These are phyloP conservation scores for Babyrousa celebensis DNA, from an alignment of 2,797 vertebrate species.

Conservation along the genomic window DNA sequence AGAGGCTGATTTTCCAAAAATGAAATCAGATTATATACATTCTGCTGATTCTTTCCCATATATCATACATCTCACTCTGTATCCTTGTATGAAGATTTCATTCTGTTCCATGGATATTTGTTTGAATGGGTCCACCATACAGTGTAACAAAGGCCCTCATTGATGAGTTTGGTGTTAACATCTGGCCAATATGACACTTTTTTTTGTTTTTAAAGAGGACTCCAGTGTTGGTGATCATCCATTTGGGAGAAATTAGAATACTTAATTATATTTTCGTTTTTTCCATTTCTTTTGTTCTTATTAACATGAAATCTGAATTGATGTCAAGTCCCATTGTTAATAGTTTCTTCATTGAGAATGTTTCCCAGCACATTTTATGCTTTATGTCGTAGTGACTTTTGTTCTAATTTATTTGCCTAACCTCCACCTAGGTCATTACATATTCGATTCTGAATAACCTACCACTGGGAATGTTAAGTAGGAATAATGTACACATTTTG, in stretches of 20 bases:
- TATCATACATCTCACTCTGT: background rate
- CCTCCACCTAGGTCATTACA: background rate
- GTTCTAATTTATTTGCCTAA: background rate
- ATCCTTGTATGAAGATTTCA: background rate
- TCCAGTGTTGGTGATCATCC: background rate
- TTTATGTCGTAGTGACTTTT: background rate
- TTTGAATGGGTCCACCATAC: background rate
- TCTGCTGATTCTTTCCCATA: background rate
- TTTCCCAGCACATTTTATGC: constrained; percentile 18
- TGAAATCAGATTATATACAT: constrained; percentile 21
- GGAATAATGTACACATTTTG: background rate
- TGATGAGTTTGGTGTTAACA: constrained; percentile 31
- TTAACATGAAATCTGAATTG: constrained; percentile 22
- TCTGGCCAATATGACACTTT: background rate
- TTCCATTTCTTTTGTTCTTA: background rate
- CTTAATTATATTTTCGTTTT: background rate
- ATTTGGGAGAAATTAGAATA: background rate
- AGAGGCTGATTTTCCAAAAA: background rate
- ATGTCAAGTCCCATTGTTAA: background rate
- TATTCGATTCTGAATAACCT: constrained; percentile 7
- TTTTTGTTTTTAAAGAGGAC: background rate
- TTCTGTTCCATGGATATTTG: constrained; percentile 13
- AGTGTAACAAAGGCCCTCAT: constrained; percentile 11
- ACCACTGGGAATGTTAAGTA: background rate
- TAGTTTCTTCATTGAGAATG: constrained; percentile 13